phyloP scores from a whole-genome alignment of 1,140 invertebrate species.

The Steinernema feltiae region DNA sequence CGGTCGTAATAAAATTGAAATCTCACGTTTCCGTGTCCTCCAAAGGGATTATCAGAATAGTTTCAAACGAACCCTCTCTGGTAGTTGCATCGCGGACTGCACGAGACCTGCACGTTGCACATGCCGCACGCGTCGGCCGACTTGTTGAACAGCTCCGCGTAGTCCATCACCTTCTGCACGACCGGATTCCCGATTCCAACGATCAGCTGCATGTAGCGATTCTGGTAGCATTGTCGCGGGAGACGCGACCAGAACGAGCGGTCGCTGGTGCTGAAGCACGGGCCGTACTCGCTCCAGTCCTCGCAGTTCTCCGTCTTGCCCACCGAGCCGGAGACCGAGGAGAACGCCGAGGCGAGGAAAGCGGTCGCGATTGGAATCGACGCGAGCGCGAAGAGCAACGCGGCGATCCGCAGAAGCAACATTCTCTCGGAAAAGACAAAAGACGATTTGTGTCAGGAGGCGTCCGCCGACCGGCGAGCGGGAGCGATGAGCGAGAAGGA shows the following conservation, averaged over 20 bases:
- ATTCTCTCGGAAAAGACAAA: constrained; percentile 13
- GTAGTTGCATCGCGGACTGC: constrained; percentile 41
- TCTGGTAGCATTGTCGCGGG: constrained; percentile 41
- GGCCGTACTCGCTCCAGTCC: constrained; percentile 45
- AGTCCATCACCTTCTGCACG: constrained; percentile 47
- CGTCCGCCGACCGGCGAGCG: too few relatives aligned
- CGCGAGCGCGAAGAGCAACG: constrained; percentile 23
- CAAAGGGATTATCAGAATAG: background rate
- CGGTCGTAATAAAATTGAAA: background rate
- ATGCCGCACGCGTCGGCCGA: constrained; percentile 48
- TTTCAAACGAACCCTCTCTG: constrained; percentile 26
- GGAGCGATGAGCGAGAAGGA: background rate
- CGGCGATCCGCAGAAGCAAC: constrained; percentile 17
- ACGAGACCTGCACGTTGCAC: constrained; percentile 47
- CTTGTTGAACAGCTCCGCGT: constrained; percentile 46
- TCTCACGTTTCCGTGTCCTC: constrained; percentile 5
- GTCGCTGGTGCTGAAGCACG: constrained; percentile 45
- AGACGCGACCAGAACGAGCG: constrained; percentile 40
- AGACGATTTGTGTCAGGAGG: constrained; percentile 3
- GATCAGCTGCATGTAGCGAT: constrained; percentile 46
- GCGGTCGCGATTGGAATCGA: constrained; percentile 20
- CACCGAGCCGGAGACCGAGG: constrained; percentile 37
- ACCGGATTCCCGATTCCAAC: constrained; percentile 45
- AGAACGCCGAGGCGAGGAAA: constrained; percentile 46
- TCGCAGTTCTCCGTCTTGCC: constrained; percentile 31